Evolutionary conservation across 2,113 vertebrate species (phyloP).

Genomic region (Pongo pygmaeus): DNA sequence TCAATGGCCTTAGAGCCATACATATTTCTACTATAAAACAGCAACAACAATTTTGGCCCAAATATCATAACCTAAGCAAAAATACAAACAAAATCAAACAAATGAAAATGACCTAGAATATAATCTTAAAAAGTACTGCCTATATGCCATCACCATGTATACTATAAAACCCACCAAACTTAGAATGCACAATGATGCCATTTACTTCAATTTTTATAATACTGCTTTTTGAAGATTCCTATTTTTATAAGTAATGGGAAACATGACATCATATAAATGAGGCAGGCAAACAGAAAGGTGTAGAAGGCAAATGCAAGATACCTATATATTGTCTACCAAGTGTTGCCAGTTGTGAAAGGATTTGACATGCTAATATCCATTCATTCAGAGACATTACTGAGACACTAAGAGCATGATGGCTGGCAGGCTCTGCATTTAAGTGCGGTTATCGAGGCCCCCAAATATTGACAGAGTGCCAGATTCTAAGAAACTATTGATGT

Average conservation of each 20-base stretch:
- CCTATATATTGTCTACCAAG: conserved; percentile 81
- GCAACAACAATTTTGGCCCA: not conserved
- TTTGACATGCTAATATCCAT: conserved; percentile 83
- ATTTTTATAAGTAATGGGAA: conserved; percentile 79
- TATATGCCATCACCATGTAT: not conserved
- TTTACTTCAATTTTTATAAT: conserved; percentile 77
- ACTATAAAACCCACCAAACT: not conserved
- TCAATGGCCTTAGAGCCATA: not conserved
- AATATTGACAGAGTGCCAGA: conserved; percentile 90
- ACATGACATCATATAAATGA: conserved; percentile 83
- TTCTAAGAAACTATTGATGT: conserved; percentile 87
- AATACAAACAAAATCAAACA: not conserved
- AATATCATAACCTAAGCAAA: conserved; percentile 9
- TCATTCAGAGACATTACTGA: conserved; percentile 78
- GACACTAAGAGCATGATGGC: conserved; percentile 81
- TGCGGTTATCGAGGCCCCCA: conserved; percentile 84
- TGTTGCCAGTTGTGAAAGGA: conserved; percentile 83
- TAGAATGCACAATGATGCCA: conserved; percentile 67
- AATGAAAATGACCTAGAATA: not conserved
- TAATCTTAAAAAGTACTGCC: not conserved
- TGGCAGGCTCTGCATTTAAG: conserved; percentile 84
- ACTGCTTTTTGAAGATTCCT: conserved; percentile 72
- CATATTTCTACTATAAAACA: conserved; percentile 39
- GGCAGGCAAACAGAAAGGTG: conserved; percentile 76
- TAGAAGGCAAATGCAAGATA: conserved; percentile 67